Conservation (phyloP, 2,888 invertebrate genomes). For the Epinotia nisella region DNA sequence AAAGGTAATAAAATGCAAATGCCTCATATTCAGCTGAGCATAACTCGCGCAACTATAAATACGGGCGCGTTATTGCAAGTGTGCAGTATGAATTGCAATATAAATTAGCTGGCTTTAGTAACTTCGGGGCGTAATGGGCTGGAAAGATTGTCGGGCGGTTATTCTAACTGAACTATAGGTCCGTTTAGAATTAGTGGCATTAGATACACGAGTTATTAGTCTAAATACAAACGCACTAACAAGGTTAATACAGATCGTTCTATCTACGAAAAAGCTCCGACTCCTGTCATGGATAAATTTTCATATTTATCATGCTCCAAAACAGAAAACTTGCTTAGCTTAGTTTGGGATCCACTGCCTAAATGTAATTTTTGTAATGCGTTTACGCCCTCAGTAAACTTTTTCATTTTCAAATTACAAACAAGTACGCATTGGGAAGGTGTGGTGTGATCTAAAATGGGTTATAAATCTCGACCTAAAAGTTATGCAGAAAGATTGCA, state of each 20-base stretch:
- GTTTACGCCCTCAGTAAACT: too few relatives aligned
- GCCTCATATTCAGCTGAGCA: constrained; percentile 33
- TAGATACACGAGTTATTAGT: constrained; percentile 16
- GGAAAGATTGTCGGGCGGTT: constrained; percentile 39
- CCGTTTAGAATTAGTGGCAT: constrained; percentile 20
- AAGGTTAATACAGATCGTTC: not conserved
- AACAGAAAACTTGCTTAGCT: too few relatives aligned
- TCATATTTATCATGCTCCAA: too few relatives aligned
- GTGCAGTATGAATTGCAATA: constrained; percentile 36
- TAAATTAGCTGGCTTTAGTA: constrained; percentile 42
- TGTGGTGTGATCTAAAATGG: too few relatives aligned
- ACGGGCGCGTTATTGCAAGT: constrained; percentile 26
- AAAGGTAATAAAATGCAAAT: constrained; percentile 33
- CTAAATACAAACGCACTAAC: not conserved
- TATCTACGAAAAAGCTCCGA: not conserved
- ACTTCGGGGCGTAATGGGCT: constrained; percentile 42
- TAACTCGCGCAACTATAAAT: constrained; percentile 31
- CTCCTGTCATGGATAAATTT: too few relatives aligned
- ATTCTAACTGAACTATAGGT: constrained; percentile 31
- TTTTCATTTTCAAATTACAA: too few relatives aligned
- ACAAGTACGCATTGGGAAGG: not conserved
- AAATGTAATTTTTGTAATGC: too few relatives aligned
- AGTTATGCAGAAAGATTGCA: not conserved
- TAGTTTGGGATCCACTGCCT: too few relatives aligned
- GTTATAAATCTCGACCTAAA: too few relatives aligned